These are phyloP conservation scores for Gallinago media DNA, from an alignment of 2,113 vertebrate species.

Conservation along the genomic window DNA sequence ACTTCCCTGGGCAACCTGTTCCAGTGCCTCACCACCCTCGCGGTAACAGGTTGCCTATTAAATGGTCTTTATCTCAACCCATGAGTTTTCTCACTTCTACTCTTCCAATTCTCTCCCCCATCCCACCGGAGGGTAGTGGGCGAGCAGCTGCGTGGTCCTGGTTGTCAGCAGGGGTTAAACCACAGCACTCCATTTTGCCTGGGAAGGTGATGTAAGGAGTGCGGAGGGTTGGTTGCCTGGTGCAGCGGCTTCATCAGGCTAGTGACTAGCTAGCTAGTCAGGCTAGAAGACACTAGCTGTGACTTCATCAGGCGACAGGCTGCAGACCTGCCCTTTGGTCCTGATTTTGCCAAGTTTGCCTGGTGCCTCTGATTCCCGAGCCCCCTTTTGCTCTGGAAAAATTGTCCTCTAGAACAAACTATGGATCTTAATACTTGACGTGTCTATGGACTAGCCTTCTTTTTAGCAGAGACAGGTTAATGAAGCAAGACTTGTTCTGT, in stretches of 20 bases:
- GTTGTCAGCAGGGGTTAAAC: neutral
- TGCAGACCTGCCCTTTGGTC: neutral
- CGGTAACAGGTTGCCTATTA: neutral
- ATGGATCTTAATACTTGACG: neutral
- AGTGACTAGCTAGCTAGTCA: too few species aligned
- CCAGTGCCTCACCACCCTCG: too few species aligned
- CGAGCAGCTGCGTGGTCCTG: neutral
- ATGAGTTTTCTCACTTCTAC: neutral
- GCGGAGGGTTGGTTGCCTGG: neutral
- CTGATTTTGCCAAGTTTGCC: neutral
- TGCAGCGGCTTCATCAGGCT: neutral
- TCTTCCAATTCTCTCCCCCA: neutral
- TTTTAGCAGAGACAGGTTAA: neutral
- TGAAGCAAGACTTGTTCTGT: neutral
- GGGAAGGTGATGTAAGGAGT: fast-evolving
- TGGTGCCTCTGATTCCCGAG: neutral
- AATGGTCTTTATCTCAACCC: neutral
- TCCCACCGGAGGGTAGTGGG: neutral
- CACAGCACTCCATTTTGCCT: neutral
- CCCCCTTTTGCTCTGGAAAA: neutral
- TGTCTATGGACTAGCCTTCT: neutral
- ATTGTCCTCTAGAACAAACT: neutral
- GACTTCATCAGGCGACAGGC: neutral
- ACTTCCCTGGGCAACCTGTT: too few species aligned
- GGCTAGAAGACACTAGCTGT: too few species aligned